Evolutionary conservation across 1,140 invertebrate genomes (phyloP).

Genomic region (Hetaerina americana): DNA sequence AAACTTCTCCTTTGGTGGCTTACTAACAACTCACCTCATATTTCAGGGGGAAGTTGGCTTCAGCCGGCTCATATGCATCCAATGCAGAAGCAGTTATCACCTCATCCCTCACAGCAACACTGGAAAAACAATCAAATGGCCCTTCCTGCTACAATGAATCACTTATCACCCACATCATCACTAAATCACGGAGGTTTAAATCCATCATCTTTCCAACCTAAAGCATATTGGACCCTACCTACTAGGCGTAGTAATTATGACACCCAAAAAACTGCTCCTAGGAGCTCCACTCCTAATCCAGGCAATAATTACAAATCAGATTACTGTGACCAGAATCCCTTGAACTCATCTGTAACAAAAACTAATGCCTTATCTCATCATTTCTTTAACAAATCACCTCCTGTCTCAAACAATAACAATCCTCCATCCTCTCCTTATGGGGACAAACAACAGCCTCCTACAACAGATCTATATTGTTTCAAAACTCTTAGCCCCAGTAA

Average conservation of each 20-base stretch:
- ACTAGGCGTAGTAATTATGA: neutral
- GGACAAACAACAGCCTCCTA: neutral
- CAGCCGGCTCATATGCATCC: neutral
- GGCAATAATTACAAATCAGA: neutral
- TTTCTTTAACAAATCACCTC: neutral
- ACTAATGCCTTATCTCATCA: neutral
- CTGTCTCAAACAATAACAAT: neutral
- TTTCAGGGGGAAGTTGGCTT: neutral
- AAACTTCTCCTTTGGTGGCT: neutral
- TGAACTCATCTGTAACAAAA: neutral
- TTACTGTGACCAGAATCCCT: neutral
- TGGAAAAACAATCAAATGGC: too few species aligned
- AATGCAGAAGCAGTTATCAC: neutral
- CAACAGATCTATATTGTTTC: neutral
- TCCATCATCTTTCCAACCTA: neutral
- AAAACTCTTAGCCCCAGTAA: neutral
- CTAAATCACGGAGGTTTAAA: neutral
- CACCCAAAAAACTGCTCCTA: neutral
- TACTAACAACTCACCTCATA: neutral
- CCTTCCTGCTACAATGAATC: neutral
- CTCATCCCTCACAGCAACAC: neutral
- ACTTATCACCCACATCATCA: neutral
- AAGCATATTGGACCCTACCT: neutral
- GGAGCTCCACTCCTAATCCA: neutral
- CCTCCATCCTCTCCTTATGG: neutral